A percentile compares a stretch with the other conserved stretches of the same genome.
Conservation (phyloP, 2,797 vertebrate species). For the Tangara arthus region DNA sequence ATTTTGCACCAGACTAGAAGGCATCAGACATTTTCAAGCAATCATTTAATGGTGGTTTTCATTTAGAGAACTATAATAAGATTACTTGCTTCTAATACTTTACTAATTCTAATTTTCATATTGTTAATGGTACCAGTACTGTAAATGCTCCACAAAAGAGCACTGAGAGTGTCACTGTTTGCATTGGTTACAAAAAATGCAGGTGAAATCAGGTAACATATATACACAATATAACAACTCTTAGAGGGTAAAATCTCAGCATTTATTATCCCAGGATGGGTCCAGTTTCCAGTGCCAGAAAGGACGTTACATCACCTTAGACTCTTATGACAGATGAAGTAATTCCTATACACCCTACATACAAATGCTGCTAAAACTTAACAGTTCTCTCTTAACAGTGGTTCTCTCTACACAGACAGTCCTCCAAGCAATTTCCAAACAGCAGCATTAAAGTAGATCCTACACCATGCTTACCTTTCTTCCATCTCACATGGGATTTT, state of each 20-base stretch:
- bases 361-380: not conserved
- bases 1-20: not conserved
- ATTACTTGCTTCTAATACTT: not conserved
- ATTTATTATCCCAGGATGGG: not conserved
- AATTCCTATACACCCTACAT: not conserved
- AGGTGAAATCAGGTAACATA: not conserved
- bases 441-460: not conserved
- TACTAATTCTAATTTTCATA: not conserved
- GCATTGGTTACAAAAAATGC: not conserved
- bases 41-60: conserved; percentile 7
- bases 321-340: not conserved
- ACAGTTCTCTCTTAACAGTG: not conserved
- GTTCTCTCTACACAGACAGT: not conserved
- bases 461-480: not conserved
- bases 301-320: not conserved
- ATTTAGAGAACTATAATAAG: not conserved
- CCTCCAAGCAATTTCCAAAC: not conserved
- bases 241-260: not conserved
- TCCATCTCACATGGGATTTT: not conserved
- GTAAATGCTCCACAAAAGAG: not conserved
- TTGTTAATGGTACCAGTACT: not conserved
- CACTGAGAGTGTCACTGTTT: not conserved
- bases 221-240: not conserved
- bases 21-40: not conserved
- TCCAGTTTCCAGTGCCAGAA: not conserved